phyloP scores from a whole-genome alignment of 2,797 vertebrate genomes.

The Apogon talboti region DNA sequence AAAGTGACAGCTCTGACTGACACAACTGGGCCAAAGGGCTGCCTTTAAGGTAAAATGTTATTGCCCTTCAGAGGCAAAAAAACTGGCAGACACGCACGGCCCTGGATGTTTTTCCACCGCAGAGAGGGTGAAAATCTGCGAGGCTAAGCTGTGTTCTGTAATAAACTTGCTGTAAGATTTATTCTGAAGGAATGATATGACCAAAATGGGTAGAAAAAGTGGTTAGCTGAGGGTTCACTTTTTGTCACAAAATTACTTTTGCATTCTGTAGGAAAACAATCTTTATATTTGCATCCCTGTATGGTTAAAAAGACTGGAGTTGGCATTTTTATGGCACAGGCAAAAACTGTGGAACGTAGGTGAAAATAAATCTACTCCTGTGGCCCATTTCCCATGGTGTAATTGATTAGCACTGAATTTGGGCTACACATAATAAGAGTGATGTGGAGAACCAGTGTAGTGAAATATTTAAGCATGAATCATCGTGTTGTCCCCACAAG shows the following conservation, averaged over 20 bases:
- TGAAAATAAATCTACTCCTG: constrained; percentile 14
- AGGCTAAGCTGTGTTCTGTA: constrained; percentile 32
- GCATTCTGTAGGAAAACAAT: constrained; percentile 5
- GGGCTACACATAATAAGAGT: constrained; percentile 49
- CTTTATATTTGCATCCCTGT: constrained; percentile 11
- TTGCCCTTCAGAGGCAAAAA: constrained; percentile 26
- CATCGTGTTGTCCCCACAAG: constrained; percentile 31
- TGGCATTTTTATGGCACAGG: constrained; percentile 2
- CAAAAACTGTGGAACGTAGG: neutral
- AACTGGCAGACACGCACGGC: constrained; percentile 29
- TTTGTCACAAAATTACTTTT: constrained; percentile 29
- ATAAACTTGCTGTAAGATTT: constrained; percentile 59
- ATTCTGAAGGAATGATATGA: constrained; percentile 20
- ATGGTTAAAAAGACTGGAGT: constrained; percentile 16
- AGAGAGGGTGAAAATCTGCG: constrained; percentile 35
- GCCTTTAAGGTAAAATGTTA: constrained; percentile 59
- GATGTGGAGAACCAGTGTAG: constrained; percentile 35
- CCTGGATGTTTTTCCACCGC: constrained; percentile 35
- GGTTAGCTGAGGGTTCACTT: constrained; percentile 31
- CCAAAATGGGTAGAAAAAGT: constrained; percentile 23
- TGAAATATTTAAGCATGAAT: constrained; percentile 53
- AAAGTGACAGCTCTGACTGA: constrained; percentile 68
- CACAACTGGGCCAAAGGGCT: constrained; percentile 74
- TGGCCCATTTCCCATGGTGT: constrained; percentile 17
- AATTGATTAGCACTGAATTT: constrained; percentile 25